A percentile compares a stretch with the other conserved stretches of the same genome.
These are phyloP conservation scores for Xanthorhoe spadicearia DNA, from an alignment of 2,888 invertebrate species.

Conservation along the genomic window DNA sequence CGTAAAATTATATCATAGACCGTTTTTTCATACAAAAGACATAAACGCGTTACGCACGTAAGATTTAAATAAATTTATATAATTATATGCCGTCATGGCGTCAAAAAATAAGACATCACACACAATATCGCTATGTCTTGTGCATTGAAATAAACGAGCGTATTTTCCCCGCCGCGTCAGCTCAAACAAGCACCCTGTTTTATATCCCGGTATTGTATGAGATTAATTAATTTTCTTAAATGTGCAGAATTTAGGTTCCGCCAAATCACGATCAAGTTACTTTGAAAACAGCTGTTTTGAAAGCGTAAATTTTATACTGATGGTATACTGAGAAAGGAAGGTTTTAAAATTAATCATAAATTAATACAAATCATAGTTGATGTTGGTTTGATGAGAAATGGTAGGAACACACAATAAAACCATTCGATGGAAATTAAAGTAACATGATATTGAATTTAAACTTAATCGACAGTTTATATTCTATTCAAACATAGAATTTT, in stretches of 20 bases:
- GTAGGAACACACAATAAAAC: not conserved
- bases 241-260: slow-evolving; percentile 62
- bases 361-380: no score
- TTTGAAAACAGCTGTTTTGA: no score
- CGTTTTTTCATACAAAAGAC: not conserved
- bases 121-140: slow-evolving; percentile 25
- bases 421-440: not conserved
- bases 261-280: slow-evolving; percentile 50
- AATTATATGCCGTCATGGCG: not conserved
- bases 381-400: not conserved
- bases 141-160: slow-evolving; percentile 16
- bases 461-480: slow-evolving; percentile 17
- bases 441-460: not conserved
- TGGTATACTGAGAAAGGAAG: no score
- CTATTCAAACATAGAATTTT: slow-evolving; percentile 10
- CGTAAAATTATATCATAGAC: no score
- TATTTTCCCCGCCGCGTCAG: slow-evolving; percentile 46
- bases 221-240: slow-evolving; percentile 79
- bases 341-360: no score
- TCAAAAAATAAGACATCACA: not conserved
- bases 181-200: slow-evolving; percentile 66
- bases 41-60: not conserved
- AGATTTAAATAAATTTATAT: not conserved
- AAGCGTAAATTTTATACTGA: no score
- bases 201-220: slow-evolving; percentile 66